Evolutionary conservation across 92 coral and sea anemone species (phyloP), one percentile per base, ranked within the genome.

Genomic region (Galaxea fascicularis): DNA sequence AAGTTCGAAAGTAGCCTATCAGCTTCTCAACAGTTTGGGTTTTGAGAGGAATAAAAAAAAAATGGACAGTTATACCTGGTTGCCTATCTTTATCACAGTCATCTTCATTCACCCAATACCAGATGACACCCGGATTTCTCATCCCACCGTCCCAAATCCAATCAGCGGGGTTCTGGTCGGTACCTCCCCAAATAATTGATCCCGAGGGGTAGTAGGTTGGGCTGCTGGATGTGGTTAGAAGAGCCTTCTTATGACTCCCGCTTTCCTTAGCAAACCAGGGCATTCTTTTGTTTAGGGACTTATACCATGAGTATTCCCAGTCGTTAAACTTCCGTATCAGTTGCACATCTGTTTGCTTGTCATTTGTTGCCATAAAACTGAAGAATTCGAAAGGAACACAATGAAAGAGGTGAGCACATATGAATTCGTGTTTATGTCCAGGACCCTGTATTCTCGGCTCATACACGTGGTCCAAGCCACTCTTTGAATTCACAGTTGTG

Each of bases 51-150:
- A 26, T 7, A 11, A 65, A 20, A 31, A 31, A 31, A 57, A 15
- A 57, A 15, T 8, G 6, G 22, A 58, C 24, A 24, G 22, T 1
- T 17, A 60, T 47, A 93, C 98, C 93, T 65, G 98, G 91, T 72
- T 86, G 62, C 51, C 94, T 91, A 68, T 91, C 89, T 3, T 46
- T 51, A 69, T 89, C 93, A 77, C 98, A 93, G 56, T 93, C 98
- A 66, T 93, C 97, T 71, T 93, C 97, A 68, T 91, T 93, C 24
- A 93, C 91, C 97, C 97, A 93, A 76, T 91, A 93, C 97, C 97
- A 93, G 46, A 93, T 93, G 0, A 88, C 89, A 1, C 94, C 97
- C 8, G 97, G 97, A 64, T 92, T 65, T 18, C 31, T 53, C 94
- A 91, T 91, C 16, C 81, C 82, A 2, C 93, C 93, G 26, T 69